phyloP scores from a whole-genome alignment of 1,140 invertebrate species.

The Eufriesea mexicana region DNA sequence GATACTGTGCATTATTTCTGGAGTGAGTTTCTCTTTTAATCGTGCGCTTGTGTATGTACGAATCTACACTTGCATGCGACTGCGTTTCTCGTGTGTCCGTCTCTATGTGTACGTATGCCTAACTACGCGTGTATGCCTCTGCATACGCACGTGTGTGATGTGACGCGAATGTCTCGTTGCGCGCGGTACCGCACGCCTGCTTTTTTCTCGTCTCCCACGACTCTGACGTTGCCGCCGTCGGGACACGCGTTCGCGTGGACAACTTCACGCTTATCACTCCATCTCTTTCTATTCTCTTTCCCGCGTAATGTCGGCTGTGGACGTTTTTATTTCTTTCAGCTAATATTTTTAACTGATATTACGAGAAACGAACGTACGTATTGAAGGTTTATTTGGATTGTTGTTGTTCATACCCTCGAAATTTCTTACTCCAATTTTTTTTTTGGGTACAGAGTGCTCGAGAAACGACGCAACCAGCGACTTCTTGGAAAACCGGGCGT shows the following conservation, averaged over 20 bases:
- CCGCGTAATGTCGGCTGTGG: background rate
- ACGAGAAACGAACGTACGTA: too few relatives aligned
- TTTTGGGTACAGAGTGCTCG: too few relatives aligned
- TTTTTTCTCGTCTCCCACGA: constrained; percentile 5
- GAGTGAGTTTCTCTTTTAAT: constrained; percentile 78
- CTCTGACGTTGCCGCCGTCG: constrained; percentile 24
- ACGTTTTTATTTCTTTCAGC: background rate
- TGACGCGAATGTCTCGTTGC: constrained; percentile 17
- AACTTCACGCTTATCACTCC: background rate
- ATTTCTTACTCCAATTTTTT: background rate
- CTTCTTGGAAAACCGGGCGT: background rate
- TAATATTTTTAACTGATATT: background rate
- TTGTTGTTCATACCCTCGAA: background rate
- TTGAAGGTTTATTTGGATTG: too few relatives aligned
- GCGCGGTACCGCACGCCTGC: background rate
- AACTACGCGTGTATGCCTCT: background rate
- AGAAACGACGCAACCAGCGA: too few relatives aligned
- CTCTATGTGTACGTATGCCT: background rate
- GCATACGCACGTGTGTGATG: background rate
- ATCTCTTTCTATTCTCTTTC: background rate
- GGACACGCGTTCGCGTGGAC: constrained; percentile 31
- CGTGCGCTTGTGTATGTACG: constrained; percentile 19
- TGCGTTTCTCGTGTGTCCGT: background rate
- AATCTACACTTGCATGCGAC: constrained; percentile 1
- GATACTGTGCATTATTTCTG: constrained; percentile 83